A percentile compares a stretch with the other conserved stretches of the same genome.
Conservation (phyloP, 2,113 vertebrate species). For the Anarrhichthys ocellatus region DNA sequence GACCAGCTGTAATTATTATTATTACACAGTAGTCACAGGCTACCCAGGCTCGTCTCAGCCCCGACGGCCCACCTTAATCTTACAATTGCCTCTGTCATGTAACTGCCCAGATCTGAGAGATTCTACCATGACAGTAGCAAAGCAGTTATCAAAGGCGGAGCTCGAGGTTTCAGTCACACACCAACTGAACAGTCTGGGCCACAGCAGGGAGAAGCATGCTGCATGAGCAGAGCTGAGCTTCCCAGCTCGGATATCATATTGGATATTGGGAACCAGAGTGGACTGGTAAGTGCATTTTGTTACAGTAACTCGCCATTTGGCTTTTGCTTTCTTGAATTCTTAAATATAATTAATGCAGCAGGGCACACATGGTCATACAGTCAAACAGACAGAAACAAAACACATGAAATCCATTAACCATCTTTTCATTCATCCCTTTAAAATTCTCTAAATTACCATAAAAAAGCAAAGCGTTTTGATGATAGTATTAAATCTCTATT, state of each 20-base stretch:
- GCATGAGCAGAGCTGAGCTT: conserved; percentile 22
- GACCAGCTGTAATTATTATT: too few species aligned
- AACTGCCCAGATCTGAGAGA: neutral
- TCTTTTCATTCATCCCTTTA: neutral
- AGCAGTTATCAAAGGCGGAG: conserved; percentile 47
- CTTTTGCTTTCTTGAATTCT: neutral
- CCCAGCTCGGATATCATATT: conserved; percentile 18
- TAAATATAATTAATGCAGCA: neutral
- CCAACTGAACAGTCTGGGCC: neutral
- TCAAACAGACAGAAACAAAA: neutral
- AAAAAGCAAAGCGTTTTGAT: neutral
- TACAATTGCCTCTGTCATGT: neutral
- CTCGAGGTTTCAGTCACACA: conserved; percentile 13
- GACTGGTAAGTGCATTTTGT: conserved; percentile 46
- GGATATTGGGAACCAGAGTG: conserved; percentile 6
- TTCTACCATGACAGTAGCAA: neutral
- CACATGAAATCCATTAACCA: neutral
- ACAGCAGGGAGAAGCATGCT: conserved; percentile 28
- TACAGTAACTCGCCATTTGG: neutral
- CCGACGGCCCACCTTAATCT: neutral
- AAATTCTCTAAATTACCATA: neutral
- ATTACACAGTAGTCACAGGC: neutral
- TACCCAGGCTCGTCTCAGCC: neutral
- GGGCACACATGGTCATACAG: neutral
- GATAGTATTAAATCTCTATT: neutral